phyloP scores from a whole-genome alignment of 2,888 invertebrate species.

The Napeogenes inachia region DNA sequence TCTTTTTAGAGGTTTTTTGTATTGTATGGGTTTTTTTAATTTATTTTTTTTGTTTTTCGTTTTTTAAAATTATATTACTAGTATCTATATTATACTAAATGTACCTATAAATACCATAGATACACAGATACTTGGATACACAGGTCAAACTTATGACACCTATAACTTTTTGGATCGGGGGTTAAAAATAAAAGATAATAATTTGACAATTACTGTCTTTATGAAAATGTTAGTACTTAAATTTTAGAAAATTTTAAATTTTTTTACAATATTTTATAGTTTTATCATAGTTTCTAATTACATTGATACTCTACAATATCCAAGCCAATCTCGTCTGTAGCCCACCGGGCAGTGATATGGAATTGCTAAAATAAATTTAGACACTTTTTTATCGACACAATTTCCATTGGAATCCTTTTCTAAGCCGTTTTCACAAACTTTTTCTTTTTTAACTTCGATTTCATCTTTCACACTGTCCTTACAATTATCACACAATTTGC shows the following conservation, averaged over 20 bases:
- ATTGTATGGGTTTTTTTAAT: too few species aligned
- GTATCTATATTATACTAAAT: too few species aligned
- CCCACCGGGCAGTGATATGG: conserved; percentile 61
- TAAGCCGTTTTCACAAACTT: conserved; percentile 45
- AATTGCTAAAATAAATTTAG: conserved; percentile 53
- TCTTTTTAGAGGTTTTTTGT: too few species aligned
- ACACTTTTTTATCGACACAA: conserved; percentile 40
- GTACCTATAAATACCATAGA: too few species aligned
- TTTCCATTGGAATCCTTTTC: conserved; percentile 43
- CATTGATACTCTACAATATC: conserved; percentile 51
- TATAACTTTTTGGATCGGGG: too few species aligned
- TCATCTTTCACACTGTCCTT: conserved; percentile 23
- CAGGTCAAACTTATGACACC: too few species aligned
- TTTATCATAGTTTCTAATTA: not conserved
- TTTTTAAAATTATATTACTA: too few species aligned
- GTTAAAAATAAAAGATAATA: too few species aligned
- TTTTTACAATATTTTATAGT: not conserved
- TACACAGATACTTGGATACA: too few species aligned
- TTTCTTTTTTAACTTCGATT: conserved; percentile 9
- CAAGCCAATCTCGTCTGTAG: conserved; percentile 53
- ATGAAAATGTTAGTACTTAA: too few species aligned
- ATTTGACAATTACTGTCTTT: too few species aligned
- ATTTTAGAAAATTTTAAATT: not conserved
- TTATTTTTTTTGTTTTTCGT: too few species aligned
- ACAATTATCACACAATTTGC: conserved; percentile 40